Conservation (phyloP, 2,888 invertebrate genomes). For the Orthonevra nobilis region DNA sequence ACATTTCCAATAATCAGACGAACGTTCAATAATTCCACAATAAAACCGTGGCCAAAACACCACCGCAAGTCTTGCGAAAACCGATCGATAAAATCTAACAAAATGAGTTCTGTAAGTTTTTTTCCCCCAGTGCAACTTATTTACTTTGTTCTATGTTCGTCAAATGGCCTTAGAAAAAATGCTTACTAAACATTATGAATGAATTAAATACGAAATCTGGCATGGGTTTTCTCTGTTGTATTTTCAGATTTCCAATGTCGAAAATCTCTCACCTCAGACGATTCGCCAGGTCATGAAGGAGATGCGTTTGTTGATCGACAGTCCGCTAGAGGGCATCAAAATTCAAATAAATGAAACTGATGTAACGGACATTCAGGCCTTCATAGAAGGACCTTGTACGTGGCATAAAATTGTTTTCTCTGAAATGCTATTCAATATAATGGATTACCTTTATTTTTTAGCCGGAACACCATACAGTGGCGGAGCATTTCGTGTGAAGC, state of each 20-base stretch:
- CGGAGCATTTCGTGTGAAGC: conserved; percentile 93
- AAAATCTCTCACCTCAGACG: conserved; percentile 96
- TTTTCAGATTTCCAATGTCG: conserved; percentile 91
- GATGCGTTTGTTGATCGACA: conserved; percentile 89
- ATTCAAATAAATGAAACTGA: conserved; percentile 94
- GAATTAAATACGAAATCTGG: not conserved
- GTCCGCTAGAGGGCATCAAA: conserved; percentile 95
- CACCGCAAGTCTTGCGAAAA: conserved; percentile 36
- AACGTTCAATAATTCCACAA: conserved; percentile 22
- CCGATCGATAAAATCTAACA: conserved; percentile 61
- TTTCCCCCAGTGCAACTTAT: conserved; percentile 24
- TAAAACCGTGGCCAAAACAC: conserved; percentile 23
- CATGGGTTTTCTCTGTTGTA: not conserved
- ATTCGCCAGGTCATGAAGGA: conserved; percentile 93
- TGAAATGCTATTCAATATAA: too few relatives aligned
- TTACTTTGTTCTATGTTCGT: not conserved
- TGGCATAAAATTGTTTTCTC: conserved; percentile 12
- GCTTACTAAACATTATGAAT: not conserved
- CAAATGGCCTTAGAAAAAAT: conserved; percentile 26
- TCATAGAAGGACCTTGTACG: conserved; percentile 92
- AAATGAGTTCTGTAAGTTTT: conserved; percentile 68
- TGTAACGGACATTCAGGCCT: conserved; percentile 95
- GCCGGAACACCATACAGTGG: conserved; percentile 95
- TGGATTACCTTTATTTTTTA: too few relatives aligned
- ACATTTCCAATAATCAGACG: conserved; percentile 20